phyloP scores from a whole-genome alignment of 2,113 vertebrate genomes.

The Myotis yumanensis region DNA sequence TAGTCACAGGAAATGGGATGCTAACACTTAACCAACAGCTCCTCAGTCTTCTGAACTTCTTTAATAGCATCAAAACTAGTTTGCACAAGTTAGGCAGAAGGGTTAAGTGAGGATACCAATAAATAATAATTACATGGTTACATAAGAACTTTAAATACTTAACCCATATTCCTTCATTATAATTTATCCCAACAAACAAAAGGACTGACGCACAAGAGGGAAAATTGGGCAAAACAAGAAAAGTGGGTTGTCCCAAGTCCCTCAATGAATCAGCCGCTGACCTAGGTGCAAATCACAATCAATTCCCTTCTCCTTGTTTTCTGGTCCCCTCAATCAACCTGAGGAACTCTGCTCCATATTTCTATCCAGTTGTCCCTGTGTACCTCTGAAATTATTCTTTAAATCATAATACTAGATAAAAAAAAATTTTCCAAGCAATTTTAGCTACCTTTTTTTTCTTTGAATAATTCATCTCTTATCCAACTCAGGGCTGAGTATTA shows the following conservation, averaged over 20 bases:
- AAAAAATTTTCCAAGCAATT: background rate
- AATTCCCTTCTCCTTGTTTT: too few relatives aligned
- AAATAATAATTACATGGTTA: slow-evolving; percentile 57
- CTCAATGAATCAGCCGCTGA: background rate
- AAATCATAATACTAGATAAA: background rate
- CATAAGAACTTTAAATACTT: slow-evolving; percentile 42
- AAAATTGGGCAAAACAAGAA: too few relatives aligned
- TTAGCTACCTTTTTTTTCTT: background rate
- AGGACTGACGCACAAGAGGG: background rate
- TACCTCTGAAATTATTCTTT: background rate
- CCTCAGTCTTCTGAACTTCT: background rate
- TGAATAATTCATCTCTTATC: background rate
- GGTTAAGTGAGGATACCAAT: slow-evolving; percentile 13
- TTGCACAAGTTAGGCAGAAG: background rate
- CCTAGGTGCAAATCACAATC: background rate
- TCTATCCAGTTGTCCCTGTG: background rate
- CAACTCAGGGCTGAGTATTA: background rate
- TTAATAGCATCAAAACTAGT: background rate
- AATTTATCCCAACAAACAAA: background rate
- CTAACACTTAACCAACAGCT: background rate
- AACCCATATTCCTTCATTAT: background rate
- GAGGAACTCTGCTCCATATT: background rate
- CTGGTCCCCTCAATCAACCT: background rate
- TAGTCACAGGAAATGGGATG: background rate
- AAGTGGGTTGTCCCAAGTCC: background rate